A percentile compares a stretch with the other conserved stretches of the same genome.
Evolutionary conservation across 2,113 vertebrate genomes (phyloP).

Genomic region (Elephas maximus): DNA sequence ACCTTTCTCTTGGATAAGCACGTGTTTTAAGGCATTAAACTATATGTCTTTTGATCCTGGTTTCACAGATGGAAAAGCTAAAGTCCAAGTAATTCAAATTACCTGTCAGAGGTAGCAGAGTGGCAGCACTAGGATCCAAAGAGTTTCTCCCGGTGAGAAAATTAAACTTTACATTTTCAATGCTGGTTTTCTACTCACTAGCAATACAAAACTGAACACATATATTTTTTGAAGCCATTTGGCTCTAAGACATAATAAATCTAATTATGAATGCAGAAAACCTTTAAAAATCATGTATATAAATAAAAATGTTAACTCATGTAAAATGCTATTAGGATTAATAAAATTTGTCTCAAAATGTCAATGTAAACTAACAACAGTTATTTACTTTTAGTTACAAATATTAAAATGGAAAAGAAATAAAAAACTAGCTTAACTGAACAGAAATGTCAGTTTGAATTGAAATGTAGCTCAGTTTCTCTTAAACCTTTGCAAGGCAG

Average conservation of each 20-base stretch:
- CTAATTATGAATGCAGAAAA: conserved; percentile 27
- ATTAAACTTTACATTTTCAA: not conserved
- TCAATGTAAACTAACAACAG: not conserved
- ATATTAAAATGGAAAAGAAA: conserved; percentile 44
- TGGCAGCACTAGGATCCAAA: not conserved
- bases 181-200: conserved; percentile 4
- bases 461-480: conserved; percentile 39
- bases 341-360: conserved; percentile 38
- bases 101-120: not conserved
- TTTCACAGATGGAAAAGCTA: not conserved
- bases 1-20: not conserved
- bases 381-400: conserved; percentile 49
- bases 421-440: not conserved
- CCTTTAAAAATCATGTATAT: conserved; percentile 17
- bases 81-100: conserved; percentile 4
- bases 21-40: not conserved
- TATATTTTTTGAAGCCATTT: not conserved
- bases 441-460: conserved; percentile 28
- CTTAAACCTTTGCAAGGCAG: conserved; percentile 37
- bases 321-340: not conserved
- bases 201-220: not conserved
- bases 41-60: not conserved
- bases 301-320: conserved; percentile 12
- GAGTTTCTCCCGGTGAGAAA: not conserved
- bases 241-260: conserved; percentile 7